A percentile compares a stretch with the other conserved stretches of the same genome.
phyloP scores from a whole-genome alignment of 2,888 invertebrate species.

The Aricia artaxerxes region DNA sequence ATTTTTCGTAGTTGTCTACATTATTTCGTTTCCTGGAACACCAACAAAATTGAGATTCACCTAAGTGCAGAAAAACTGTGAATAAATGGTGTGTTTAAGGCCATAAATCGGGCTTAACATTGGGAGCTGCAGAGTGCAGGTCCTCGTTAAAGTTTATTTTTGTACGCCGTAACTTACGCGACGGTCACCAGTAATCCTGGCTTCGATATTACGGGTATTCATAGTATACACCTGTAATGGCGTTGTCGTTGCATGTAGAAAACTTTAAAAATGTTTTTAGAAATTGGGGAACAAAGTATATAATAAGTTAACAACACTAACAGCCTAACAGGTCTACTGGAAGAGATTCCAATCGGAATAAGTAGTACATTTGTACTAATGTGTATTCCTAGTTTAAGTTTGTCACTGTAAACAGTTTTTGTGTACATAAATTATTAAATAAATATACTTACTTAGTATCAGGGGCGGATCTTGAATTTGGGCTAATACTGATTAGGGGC shows the following conservation, averaged over 20 bases:
- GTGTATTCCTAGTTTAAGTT: too few species aligned
- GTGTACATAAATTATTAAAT: too few species aligned
- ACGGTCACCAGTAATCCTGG: slow-evolving; percentile 65
- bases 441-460: too few species aligned
- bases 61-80: slow-evolving; percentile 59
- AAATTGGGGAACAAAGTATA: neutral
- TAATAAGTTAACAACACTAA: too few species aligned
- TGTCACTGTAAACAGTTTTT: too few species aligned
- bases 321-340: too few species aligned
- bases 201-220: slow-evolving; percentile 49
- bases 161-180: slow-evolving; percentile 73
- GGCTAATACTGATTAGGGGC: too few species aligned
- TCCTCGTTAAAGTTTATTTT: slow-evolving; percentile 77
- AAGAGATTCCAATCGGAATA: too few species aligned
- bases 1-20: neutral
- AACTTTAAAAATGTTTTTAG: too few species aligned
- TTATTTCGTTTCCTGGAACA: neutral
- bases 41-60: slow-evolving; percentile 34
- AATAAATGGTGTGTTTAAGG: slow-evolving; percentile 62
- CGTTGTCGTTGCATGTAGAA: too few species aligned
- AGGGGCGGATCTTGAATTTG: too few species aligned
- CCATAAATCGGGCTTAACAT: slow-evolving; percentile 74
- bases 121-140: slow-evolving; percentile 66
- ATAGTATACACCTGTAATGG: slow-evolving; percentile 41
- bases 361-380: too few species aligned